Percentiles rank a stretch among this genome's conserved stretches.
Evolutionary conservation across 1,140 invertebrate species (phyloP).

Genomic region (Ceratosolen fusciceps): DNA sequence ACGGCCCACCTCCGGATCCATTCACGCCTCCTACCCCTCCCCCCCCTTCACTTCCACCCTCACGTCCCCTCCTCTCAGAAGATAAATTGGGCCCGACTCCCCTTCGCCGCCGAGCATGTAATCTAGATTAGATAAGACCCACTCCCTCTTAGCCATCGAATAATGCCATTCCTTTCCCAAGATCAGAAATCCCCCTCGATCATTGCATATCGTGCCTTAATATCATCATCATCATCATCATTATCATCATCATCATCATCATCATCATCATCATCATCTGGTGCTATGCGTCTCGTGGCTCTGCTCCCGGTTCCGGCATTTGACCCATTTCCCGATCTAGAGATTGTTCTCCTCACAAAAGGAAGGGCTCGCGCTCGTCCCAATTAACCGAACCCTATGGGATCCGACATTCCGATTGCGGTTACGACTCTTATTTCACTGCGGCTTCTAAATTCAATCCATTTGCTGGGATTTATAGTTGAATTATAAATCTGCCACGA

Average conservation of each 20-base stretch:
- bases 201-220: too few species aligned
- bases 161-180: slow-evolving; percentile 8
- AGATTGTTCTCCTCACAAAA: background rate
- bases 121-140: background rate
- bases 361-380: background rate
- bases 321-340: too few species aligned
- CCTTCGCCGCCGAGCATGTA: background rate
- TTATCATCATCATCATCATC: too few species aligned
- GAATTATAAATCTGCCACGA: too few species aligned
- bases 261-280: too few species aligned
- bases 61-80: too few species aligned
- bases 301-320: background rate
- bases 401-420: background rate
- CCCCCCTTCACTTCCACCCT: too few species aligned
- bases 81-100: background rate
- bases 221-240: too few species aligned
- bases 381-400: background rate
- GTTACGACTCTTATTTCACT: too few species aligned
- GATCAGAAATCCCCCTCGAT: background rate
- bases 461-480: too few species aligned
- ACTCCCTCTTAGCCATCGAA: background rate
- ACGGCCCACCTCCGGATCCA: background rate
- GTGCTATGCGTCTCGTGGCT: background rate
- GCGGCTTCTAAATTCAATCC: too few species aligned
- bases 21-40: background rate